A percentile compares a stretch with the other conserved stretches of the same genome.
These are phyloP conservation scores for Pipistrellus pipistrellus DNA, from an alignment of 2,797 vertebrate species.

Conservation along the genomic window DNA sequence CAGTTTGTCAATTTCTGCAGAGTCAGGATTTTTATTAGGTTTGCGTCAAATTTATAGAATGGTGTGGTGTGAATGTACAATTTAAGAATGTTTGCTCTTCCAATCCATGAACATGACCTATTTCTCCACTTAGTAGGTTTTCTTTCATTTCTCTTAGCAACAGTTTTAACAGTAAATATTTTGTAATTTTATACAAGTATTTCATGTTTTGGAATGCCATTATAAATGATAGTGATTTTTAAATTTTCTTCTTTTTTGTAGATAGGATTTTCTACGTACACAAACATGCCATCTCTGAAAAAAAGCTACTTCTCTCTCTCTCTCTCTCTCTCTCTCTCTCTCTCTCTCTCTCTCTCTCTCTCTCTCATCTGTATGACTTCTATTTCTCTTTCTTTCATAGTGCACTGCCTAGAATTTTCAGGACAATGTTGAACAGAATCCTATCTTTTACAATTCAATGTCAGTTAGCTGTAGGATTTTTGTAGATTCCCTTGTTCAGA, in stretches of 20 bases:
- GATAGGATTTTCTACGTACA: not conserved
- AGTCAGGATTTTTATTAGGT: not conserved
- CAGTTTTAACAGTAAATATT: not conserved
- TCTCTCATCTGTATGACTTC: not conserved
- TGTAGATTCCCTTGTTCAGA: not conserved
- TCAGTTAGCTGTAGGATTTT: not conserved
- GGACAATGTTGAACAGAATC: not conserved
- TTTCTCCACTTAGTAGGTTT: not conserved
- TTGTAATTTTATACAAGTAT: not conserved
- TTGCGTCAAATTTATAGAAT: not conserved
- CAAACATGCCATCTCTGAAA: not conserved
- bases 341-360: not conserved
- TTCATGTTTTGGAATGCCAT: not conserved
- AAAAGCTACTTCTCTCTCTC: not conserved
- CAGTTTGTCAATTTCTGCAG: not conserved
- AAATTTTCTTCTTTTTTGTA: not conserved
- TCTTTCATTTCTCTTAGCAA: not conserved
- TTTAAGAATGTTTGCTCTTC: not conserved
- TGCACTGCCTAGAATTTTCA: not conserved
- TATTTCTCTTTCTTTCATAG: not conserved
- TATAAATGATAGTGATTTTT: not conserved
- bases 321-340: not conserved
- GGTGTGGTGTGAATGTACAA: not conserved
- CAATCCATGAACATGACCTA: not conserved
- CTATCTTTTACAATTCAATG: not conserved